Base-by-base conservation (phyloP, 2,797 vertebrate species). In the Chelon auratus region DNA sequence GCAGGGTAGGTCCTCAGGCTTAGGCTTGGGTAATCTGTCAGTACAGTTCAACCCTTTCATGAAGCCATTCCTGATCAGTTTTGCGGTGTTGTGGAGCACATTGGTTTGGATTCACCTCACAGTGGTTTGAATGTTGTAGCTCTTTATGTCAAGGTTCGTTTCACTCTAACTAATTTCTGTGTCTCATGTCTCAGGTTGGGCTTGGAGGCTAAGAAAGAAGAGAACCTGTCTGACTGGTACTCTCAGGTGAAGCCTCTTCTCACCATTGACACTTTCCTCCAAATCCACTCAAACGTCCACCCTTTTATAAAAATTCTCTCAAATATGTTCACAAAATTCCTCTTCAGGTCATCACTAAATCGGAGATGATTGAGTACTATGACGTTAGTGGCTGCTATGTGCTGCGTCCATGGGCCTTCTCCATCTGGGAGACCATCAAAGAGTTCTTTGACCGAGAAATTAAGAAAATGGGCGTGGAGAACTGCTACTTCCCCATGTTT, bases 401-500 rank as follows among this genome's bases (percentile, higher is more conserved):
- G 81, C 96, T 99, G 73, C 97, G 97, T 15, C 98, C 98, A 15
- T 99, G 98, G 98, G 92, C 98, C 45, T 97, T 82, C 3, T 85
- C 97, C 75, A 96, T 99, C 89, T 99, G 98, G 98, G 97, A 99
- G 78, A 71, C 90, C 75, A 98, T 99, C 83, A 96, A 96, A 87
- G 94, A 97, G 0, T 99, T 98, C 91, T 98, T 99, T 4, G 97
- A 99, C 79, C 52, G 78, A 4, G 97, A 97, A 90, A 99, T 99
- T 77, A 99, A 94, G 92, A 99, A 97, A 81, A 90, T 99, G 40
- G 98, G 98, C 11, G 97, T 99, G 80, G 98, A 99, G 91, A 99
- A 99, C 93, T 99, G 98, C 91, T 99, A 99, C 90, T 99, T 99
- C 91, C 98, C 98, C 77, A 99, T 99, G 94, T 99, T 99, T 9